Base-by-base conservation (phyloP, 1,140 invertebrate genomes). In the Campodea augens region DNA sequence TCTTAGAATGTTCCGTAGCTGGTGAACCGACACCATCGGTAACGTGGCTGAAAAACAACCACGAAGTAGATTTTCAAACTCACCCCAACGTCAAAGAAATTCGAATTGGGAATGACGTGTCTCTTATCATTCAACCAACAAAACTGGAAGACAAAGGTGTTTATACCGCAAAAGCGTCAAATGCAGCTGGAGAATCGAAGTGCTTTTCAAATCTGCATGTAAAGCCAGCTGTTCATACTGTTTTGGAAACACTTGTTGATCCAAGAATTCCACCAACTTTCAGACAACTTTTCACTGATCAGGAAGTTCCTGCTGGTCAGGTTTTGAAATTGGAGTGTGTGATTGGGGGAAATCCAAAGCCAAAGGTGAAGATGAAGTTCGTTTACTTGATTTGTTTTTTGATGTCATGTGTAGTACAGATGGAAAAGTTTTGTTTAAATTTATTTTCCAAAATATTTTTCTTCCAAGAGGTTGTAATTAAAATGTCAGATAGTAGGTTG, bases 121-220 rank as follows among this genome's bases (percentile, higher is more conserved):
- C n/a, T n/a, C n/a, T n/a, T n/a, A n/a, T n/a, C n/a, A n/a, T n/a
- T n/a, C n/a, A n/a, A n/a, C n/a, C n/a, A n/a, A n/a, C n/a, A n/a
- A n/a, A n/a, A n/a, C 64, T 69, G 1, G 67, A 74, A 40, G 75
- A 85, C 53, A 75, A 76, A 53, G 81, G 81, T 2, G 75, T 81
- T 43, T 86, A 84, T 54, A 78, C 77, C 0, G 75, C 76, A 0
- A 78, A 78, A 55, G 81, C 81, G 0, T 66, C 63, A 1, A 86
- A 84, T 59, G 54, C 61, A 18, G 63, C 68, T 19, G 82, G 82
- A n/a, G 78, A 84, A 51, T 78, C 77, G 1, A 82, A 83, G 55
- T 81, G 80, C 52, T 81, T 84, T 48, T 77, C 79, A 0, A 76
- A 81, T 50, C 54, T 87, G 2, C 81, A 78, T 36, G 77, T 83